phyloP scores from a whole-genome alignment of 2,888 invertebrate species.

The Glyphotaelius pellucidus region DNA sequence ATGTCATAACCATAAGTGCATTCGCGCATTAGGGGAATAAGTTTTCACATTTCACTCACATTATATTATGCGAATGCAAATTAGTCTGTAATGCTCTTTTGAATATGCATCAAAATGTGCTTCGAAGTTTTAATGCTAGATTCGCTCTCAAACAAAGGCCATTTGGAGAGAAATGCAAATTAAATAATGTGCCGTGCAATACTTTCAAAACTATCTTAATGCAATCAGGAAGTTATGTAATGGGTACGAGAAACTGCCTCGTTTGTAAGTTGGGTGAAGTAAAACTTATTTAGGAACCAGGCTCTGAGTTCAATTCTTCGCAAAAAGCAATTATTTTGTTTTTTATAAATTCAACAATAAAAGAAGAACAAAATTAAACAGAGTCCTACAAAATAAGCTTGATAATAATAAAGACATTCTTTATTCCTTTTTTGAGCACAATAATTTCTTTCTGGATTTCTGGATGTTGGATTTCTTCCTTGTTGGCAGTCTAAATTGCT shows the following conservation, averaged over 20 bases:
- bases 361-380: too few relatives aligned
- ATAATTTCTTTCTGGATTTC: too few relatives aligned
- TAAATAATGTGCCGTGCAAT: background rate
- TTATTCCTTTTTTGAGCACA: too few relatives aligned
- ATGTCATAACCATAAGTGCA: background rate
- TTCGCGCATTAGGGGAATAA: background rate
- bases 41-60: background rate
- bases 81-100: background rate
- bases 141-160: background rate
- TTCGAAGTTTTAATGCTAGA: background rate
- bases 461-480: too few relatives aligned
- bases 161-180: background rate
- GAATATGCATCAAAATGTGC: background rate
- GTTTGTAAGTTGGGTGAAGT: background rate
- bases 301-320: too few relatives aligned
- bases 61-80: background rate
- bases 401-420: too few relatives aligned
- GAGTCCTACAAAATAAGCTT: too few relatives aligned
- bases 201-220: background rate
- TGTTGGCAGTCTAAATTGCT: too few relatives aligned
- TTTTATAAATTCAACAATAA: too few relatives aligned
- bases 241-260: background rate
- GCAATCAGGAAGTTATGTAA: background rate
- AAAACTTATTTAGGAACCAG: background rate
- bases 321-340: too few relatives aligned